A percentile compares a stretch with the other conserved stretches of the same genome.
These are phyloP conservation scores for Acronicta psi DNA, from an alignment of 2,888 invertebrate species.

Conservation along the genomic window DNA sequence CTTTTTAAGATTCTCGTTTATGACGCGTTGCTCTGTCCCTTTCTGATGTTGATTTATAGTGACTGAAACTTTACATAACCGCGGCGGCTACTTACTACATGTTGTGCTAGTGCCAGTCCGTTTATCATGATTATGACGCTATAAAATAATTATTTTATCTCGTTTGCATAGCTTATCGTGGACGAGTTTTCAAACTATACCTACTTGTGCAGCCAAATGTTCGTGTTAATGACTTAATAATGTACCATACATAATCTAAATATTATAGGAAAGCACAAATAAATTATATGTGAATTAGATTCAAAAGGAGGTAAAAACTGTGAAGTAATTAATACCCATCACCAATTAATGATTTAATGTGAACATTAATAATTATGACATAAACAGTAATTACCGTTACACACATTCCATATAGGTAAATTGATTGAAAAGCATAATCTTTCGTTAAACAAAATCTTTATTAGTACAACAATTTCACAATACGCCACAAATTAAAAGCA, in stretches of 20 bases:
- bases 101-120: slow-evolving; percentile 71
- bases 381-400: too few species aligned
- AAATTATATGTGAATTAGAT: slow-evolving; percentile 1
- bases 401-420: too few species aligned
- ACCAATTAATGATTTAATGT: too few species aligned
- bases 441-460: background rate
- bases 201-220: slow-evolving; percentile 32
- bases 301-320: too few species aligned
- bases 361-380: too few species aligned
- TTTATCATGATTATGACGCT: slow-evolving; percentile 80
- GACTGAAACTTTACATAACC: slow-evolving; percentile 69
- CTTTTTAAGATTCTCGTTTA: slow-evolving; percentile 32
- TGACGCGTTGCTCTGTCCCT: slow-evolving; percentile 60
- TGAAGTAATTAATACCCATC: too few species aligned
- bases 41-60: slow-evolving; percentile 78
- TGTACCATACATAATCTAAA: slow-evolving; percentile 4
- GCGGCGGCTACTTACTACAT: slow-evolving; percentile 76
- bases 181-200: slow-evolving; percentile 50
- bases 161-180: slow-evolving; percentile 66
- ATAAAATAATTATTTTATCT: slow-evolving; percentile 82
- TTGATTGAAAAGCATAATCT: too few species aligned
- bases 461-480: background rate
- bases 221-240: slow-evolving; percentile 22
- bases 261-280: background rate
- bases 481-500: slow-evolving; percentile 18